Evolutionary conservation across 2,888 invertebrate species (phyloP), one percentile per base, ranked within the genome.

Genomic region (Atethmia centrago): DNA sequence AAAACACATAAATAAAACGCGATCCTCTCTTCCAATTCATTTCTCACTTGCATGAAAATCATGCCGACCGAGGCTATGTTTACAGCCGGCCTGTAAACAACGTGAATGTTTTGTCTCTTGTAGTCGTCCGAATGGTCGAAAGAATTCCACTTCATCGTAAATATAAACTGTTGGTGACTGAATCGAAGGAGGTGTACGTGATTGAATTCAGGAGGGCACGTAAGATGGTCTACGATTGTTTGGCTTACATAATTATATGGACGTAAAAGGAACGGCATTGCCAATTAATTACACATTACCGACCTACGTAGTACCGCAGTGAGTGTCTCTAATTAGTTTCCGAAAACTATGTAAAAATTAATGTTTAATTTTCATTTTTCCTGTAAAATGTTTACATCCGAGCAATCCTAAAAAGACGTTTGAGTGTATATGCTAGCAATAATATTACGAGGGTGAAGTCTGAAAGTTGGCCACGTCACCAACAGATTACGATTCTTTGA

Each of bases 81-180:
- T 66, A 77, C n/a, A 49, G 19, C 12, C 4, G 9, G 21, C 45
- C 31, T 73, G 65, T 79, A 83, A 85, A 85, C 83, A 85, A 72
- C 21, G 28, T 2, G 36, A 49, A 51, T 85, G 84, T 85, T 81
- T 80, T 79, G 84, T 77, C 84, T 83, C 51, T 59, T n/a, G n/a
- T n/a, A 51, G 21, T 12, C 75, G 40, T 64, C 31, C 51, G 58
- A 68, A 76, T 72, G 73, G 51, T n/a, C 59, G 63, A 78, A 85
- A 82, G 85, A 85, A 85, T 85, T 84, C 71, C 64, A 19, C 12
- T 61, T 56, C 71, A 80, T 74, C 71, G 76, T 85, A 84, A 85
- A 85, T 77, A 86, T 85, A 76, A 84, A 84, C 80, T 76, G 73
- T 65, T 68, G 66, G 69, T 76, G 76, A 72, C 55, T 64, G 80